Percentiles rank a stretch among this genome's conserved stretches.
phyloP scores from a whole-genome alignment of 2,888 invertebrate genomes.

The Diadromus collaris region DNA sequence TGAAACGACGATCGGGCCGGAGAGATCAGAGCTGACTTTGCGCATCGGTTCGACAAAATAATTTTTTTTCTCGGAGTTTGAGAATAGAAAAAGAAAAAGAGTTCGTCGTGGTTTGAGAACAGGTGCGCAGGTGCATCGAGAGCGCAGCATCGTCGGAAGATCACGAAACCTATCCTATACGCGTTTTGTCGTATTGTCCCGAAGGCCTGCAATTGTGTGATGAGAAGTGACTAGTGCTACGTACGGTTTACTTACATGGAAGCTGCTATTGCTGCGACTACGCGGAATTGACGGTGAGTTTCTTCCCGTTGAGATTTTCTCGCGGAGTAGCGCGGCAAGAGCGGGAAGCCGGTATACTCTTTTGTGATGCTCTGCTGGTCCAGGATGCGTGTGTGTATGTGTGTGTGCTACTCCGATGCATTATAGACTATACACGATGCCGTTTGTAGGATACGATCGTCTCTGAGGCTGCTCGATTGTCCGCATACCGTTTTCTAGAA shows the following conservation, averaged over 20 bases:
- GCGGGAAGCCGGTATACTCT: constrained; percentile 33
- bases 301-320: constrained; percentile 60
- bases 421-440: constrained; percentile 2
- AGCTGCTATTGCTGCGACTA: constrained; percentile 67
- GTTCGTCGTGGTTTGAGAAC: constrained; percentile 12
- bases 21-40: constrained; percentile 17
- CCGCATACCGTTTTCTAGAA: constrained; percentile 56
- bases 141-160: constrained; percentile 54
- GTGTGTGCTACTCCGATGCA: constrained; percentile 33
- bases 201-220: constrained; percentile 68
- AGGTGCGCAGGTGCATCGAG: constrained; percentile 31
- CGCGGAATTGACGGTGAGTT: constrained; percentile 74
- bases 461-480: constrained; percentile 44
- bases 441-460: constrained; percentile 42
- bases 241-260: constrained; percentile 68
- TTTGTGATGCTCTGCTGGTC: constrained; percentile 37
- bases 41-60: constrained; percentile 10
- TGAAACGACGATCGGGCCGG: not conserved
- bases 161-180: constrained; percentile 48
- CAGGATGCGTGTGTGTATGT: constrained; percentile 9
- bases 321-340: constrained; percentile 32
- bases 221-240: constrained; percentile 75
- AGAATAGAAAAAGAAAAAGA: not conserved
- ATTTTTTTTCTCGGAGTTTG: constrained; percentile 1
- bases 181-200: constrained; percentile 38